A percentile compares a stretch with the other conserved stretches of the same genome.
phyloP scores from a whole-genome alignment of 2,888 invertebrate species.

The Ophioninae sp. region DNA sequence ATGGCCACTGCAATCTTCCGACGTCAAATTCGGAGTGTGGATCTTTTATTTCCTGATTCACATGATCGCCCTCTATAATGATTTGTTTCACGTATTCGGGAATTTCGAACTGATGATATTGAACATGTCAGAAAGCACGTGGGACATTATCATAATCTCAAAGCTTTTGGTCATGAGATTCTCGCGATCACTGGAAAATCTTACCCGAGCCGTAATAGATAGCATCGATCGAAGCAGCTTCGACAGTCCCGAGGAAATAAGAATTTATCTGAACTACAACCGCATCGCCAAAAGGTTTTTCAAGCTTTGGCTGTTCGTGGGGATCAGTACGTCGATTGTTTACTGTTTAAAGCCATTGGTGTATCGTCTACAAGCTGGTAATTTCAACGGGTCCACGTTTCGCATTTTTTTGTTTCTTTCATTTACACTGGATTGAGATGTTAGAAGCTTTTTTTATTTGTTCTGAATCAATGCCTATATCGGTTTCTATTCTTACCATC shows the following conservation, averaged over 20 bases:
- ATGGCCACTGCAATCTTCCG: constrained; percentile 18
- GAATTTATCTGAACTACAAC: constrained; percentile 51
- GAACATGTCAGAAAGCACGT: constrained; percentile 17
- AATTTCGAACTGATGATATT: constrained; percentile 17
- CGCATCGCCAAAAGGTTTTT: constrained; percentile 34
- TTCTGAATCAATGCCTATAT: too few relatives aligned
- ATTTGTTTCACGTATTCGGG: constrained; percentile 8
- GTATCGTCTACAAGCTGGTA: constrained; percentile 34
- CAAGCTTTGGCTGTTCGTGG: constrained; percentile 16
- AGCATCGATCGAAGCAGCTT: constrained; percentile 32
- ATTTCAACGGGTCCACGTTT: background rate
- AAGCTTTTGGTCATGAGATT: constrained; percentile 45
- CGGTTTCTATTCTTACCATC: too few relatives aligned
- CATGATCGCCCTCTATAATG: constrained; percentile 1
- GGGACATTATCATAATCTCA: constrained; percentile 27
- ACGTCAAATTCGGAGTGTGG: constrained; percentile 12
- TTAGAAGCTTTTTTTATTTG: too few relatives aligned
- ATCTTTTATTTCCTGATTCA: constrained; percentile 18
- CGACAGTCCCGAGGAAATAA: constrained; percentile 30
- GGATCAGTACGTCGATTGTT: background rate
- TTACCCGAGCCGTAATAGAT: constrained; percentile 1
- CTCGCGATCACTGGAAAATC: constrained; percentile 21
- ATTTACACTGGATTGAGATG: background rate
- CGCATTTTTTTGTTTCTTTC: background rate
- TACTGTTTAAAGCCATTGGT: constrained; percentile 27